Evolutionary conservation across 2,888 invertebrate genomes (phyloP).

Genomic region (Andrena camellia): DNA sequence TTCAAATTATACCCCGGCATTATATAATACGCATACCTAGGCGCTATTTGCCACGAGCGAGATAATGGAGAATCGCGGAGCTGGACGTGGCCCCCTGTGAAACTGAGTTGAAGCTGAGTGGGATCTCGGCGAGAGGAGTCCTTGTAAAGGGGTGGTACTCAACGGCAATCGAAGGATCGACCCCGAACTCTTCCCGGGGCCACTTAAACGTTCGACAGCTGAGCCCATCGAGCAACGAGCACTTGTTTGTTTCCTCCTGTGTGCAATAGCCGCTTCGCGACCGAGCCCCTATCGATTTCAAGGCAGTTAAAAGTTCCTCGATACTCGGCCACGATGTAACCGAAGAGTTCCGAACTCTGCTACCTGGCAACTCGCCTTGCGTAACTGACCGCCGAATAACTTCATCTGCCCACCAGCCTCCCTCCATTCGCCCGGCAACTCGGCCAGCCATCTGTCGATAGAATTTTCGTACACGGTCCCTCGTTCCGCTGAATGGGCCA

Average conservation of each 20-base stretch:
- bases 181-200: background rate
- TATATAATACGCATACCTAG: background rate
- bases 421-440: background rate
- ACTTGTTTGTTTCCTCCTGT: constrained; percentile 15
- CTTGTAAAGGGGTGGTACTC: background rate
- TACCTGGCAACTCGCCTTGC: background rate
- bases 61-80: background rate
- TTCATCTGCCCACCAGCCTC: background rate
- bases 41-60: too few species aligned
- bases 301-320: background rate
- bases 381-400: constrained; percentile 6
- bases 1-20: background rate
- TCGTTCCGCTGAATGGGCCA: background rate
- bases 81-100: background rate
- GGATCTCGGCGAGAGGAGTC: background rate
- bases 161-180: constrained; percentile 1
- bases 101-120: too few species aligned
- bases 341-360: background rate
- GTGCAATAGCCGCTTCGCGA: background rate
- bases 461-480: background rate
- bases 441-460: background rate
- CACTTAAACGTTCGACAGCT: constrained; percentile 1
- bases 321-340: constrained; percentile 8
- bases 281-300: constrained; percentile 21
- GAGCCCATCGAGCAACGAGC: background rate